These are phyloP conservation scores for Holothuria scabra DNA, from an alignment of 53 echinoderm and acorn worm genomes.

Conservation along the genomic window DNA sequence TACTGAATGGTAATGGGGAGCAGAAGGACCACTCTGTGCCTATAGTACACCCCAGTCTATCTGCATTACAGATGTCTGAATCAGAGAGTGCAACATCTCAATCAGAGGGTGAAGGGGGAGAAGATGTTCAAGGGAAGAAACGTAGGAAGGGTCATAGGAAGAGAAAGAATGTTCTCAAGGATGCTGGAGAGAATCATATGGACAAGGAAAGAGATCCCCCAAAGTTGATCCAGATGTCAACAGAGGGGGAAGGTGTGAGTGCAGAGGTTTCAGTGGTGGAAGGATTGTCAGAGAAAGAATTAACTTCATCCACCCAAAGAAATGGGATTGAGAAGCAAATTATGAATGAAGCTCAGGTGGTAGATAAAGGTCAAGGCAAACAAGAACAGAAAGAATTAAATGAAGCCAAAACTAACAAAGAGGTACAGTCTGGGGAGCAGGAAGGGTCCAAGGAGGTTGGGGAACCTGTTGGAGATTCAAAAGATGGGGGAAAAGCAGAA, in stretches of 20 bases:
- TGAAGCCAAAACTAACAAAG: not conserved
- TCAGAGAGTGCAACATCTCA: slow-evolving; percentile 51
- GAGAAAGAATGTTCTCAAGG: not conserved
- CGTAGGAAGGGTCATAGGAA: slow-evolving; percentile 8
- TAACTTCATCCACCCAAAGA: no score
- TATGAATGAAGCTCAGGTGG: no score
- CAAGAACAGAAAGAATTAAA: not conserved
- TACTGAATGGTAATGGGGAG: not conserved
- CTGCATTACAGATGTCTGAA: slow-evolving; percentile 17
- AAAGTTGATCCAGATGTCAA: no score
- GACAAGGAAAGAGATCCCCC: not conserved
- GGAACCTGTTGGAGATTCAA: no score
- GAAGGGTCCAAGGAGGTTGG: no score
- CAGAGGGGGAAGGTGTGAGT: no score
- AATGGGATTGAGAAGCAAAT: no score
- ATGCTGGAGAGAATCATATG: not conserved
- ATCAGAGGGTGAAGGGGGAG: slow-evolving; percentile 42
- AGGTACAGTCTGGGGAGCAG: not conserved
- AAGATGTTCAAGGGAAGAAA: not conserved
- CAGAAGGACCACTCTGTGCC: not conserved
- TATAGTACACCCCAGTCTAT: slow-evolving; percentile 13
- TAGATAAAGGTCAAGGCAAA: not conserved
- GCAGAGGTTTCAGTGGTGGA: no score
- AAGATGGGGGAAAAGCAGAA: no score
- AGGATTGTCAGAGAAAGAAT: no score